Percentiles rank a stretch among this genome's conserved stretches.
These are phyloP conservation scores for Rhyacophila evoluta DNA, from an alignment of 2,888 invertebrate genomes.

Conservation along the genomic window DNA sequence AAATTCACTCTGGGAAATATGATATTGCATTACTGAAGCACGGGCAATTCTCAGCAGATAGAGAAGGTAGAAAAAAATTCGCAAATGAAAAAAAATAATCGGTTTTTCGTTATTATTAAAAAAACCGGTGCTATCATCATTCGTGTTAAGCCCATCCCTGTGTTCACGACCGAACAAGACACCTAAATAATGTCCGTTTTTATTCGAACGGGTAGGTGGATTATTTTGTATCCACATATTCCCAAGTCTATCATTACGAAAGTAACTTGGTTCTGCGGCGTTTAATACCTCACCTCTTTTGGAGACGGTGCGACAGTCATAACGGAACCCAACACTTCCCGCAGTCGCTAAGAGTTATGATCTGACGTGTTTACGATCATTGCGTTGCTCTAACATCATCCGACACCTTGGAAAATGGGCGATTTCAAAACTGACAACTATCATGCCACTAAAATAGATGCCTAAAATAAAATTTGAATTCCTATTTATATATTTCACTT, in stretches of 20 bases:
- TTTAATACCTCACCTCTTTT: slow-evolving; percentile 16
- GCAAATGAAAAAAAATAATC: too few relatives aligned
- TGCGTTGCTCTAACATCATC: slow-evolving; percentile 16
- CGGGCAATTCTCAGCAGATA: too few relatives aligned
- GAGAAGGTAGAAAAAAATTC: too few relatives aligned
- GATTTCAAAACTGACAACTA: not conserved
- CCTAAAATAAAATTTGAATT: not conserved
- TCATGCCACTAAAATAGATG: not conserved
- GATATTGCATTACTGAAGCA: too few relatives aligned
- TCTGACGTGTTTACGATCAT: slow-evolving; percentile 38
- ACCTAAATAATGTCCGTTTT: not conserved
- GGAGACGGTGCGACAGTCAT: not conserved
- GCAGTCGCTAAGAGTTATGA: slow-evolving; percentile 34
- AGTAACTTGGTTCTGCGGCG: not conserved
- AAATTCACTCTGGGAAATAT: too few relatives aligned
- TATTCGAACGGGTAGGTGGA: slow-evolving; percentile 12
- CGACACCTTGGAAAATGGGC: not conserved
- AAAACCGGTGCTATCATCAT: too few relatives aligned
- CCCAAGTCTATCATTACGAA: not conserved
- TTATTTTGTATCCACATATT: not conserved
- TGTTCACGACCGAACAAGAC: too few relatives aligned
- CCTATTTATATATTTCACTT: too few relatives aligned
- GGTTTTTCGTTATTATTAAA: too few relatives aligned
- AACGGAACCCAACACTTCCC: slow-evolving; percentile 35
- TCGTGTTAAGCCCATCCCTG: too few relatives aligned